These are phyloP conservation scores for Drosophila subquinaria DNA, from an alignment of 2,888 invertebrate genomes.

Conservation along the genomic window DNA sequence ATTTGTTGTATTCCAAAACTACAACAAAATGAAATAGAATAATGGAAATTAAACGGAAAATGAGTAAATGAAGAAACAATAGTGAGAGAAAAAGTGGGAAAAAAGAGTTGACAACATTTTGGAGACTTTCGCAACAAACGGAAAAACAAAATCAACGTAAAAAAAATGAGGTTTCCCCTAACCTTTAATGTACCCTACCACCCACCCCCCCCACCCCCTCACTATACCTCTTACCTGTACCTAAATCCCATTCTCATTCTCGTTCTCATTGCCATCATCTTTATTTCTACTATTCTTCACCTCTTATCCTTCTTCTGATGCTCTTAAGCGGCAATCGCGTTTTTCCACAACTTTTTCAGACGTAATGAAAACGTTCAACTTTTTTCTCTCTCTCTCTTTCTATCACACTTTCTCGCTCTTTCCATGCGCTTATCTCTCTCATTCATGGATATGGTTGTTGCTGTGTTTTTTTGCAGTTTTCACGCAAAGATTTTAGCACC, in stretches of 20 bases:
- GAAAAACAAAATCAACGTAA: too few species aligned
- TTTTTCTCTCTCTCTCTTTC: constrained; percentile 29
- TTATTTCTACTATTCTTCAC: constrained; percentile 4
- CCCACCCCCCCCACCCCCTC: too few species aligned
- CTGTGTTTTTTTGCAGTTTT: constrained; percentile 8
- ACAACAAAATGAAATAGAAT: too few species aligned
- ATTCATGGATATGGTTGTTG: constrained; percentile 16
- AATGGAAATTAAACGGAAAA: too few species aligned
- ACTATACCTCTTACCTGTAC: neutral
- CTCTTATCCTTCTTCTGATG: constrained; percentile 33
- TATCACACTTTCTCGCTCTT: neutral
- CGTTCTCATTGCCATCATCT: constrained; percentile 15
- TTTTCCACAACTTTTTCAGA: constrained; percentile 79
- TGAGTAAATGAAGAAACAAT: too few species aligned
- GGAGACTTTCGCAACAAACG: too few species aligned
- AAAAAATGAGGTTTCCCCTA: too few species aligned
- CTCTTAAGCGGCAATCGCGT: constrained; percentile 80
- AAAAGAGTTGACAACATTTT: too few species aligned
- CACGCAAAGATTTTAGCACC: constrained; percentile 19
- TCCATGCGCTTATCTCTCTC: constrained; percentile 13
- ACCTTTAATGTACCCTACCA: neutral
- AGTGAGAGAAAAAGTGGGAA: too few species aligned
- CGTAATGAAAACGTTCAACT: constrained; percentile 79
- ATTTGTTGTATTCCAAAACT: too few species aligned
- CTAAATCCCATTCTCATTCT: constrained; percentile 3